Percentiles rank a stretch among this genome's conserved stretches.
Conservation (phyloP, 2,113 vertebrate species). For the Hystrix cristata region DNA sequence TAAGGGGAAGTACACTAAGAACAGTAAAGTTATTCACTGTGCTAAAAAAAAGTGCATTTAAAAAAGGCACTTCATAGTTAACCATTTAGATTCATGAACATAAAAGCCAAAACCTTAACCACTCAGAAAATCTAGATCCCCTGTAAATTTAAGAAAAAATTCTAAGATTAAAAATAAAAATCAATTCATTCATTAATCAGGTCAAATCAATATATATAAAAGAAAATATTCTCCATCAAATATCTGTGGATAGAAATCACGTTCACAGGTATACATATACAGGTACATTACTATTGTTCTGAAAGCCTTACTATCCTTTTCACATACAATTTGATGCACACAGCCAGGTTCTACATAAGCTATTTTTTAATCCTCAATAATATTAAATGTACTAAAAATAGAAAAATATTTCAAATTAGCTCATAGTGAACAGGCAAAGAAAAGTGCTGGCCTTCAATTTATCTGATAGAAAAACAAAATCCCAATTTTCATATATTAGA, state of each 20-base stretch:
- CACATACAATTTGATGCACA: neutral
- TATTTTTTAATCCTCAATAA: neutral
- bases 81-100: neutral
- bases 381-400: constrained; percentile 17
- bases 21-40: neutral
- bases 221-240: neutral
- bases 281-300: neutral
- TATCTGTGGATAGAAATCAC: neutral
- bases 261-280: neutral
- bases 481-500: constrained; percentile 2
- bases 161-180: constrained; percentile 2
- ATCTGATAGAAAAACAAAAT: neutral
- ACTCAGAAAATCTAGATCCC: neutral
- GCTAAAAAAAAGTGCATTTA: neutral
- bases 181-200: neutral
- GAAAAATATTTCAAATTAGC: constrained; percentile 22
- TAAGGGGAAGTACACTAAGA: neutral
- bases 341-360: neutral
- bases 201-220: neutral
- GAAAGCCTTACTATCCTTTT: constrained; percentile 23
- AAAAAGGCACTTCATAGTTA: neutral
- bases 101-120: neutral
- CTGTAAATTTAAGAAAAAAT: neutral
- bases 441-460: neutral
- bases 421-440: neutral